Percentiles rank a stretch among this genome's conserved stretches.
These are phyloP conservation scores for Cotesia glomerata DNA, from an alignment of 1,140 invertebrate genomes.

Conservation along the genomic window DNA sequence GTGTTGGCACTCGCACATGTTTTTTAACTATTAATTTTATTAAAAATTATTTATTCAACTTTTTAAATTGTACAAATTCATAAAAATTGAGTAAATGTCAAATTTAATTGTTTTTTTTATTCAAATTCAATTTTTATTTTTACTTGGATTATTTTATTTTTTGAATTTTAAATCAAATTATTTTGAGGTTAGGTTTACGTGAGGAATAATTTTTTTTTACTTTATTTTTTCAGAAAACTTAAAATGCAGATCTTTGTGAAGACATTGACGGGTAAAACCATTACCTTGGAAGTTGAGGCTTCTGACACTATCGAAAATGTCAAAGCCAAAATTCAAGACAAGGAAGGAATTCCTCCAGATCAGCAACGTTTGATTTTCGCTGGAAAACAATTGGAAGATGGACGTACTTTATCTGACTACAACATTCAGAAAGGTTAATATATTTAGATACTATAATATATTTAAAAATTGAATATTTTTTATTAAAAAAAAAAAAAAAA, in stretches of 20 bases:
- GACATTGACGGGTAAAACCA: conserved; percentile 74
- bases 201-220: neutral
- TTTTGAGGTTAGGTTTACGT: too few species aligned
- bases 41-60: too few species aligned
- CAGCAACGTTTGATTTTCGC: conserved; percentile 70
- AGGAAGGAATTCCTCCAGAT: conserved; percentile 69
- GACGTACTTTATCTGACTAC: conserved; percentile 74
- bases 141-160: too few species aligned
- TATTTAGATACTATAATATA: neutral
- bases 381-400: conserved; percentile 77
- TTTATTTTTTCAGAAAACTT: conserved; percentile 24
- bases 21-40: neutral
- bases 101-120: too few species aligned
- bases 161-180: too few species aligned
- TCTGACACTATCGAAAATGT: conserved; percentile 75
- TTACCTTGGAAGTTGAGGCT: conserved; percentile 72
- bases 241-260: conserved; percentile 74
- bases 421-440: conserved; percentile 66
- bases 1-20: neutral
- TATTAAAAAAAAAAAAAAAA: neutral
- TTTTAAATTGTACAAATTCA: too few species aligned
- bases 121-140: too few species aligned
- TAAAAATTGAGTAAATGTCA: too few species aligned
- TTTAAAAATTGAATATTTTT: neutral
- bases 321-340: conserved; percentile 74